A percentile compares a stretch with the other conserved stretches of the same genome.
Evolutionary conservation across 2,888 invertebrate genomes (phyloP).

Genomic region (Diogma glabrata): DNA sequence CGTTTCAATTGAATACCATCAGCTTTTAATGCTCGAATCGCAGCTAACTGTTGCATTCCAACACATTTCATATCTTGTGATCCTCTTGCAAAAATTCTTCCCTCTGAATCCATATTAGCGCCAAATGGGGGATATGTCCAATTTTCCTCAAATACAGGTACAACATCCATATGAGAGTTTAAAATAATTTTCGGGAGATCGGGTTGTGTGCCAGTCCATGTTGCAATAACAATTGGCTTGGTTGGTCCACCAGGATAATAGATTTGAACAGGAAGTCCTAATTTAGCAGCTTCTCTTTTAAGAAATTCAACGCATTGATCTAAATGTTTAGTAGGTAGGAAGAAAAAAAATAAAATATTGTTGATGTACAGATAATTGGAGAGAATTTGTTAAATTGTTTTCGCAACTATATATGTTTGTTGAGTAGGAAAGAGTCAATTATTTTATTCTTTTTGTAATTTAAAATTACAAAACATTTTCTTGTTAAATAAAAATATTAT

Average conservation of each 20-base stretch:
- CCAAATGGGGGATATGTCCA: conserved; percentile 88
- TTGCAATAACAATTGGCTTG: conserved; percentile 70
- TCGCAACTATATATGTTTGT: too few species aligned
- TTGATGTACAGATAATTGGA: too few species aligned
- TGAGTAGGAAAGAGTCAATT: too few species aligned
- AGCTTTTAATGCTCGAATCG: conserved; percentile 51
- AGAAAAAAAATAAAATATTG: too few species aligned
- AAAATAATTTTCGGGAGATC: conserved; percentile 62
- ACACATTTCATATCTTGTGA: conserved; percentile 77
- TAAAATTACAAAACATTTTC: too few species aligned
- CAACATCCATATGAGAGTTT: conserved; percentile 71
- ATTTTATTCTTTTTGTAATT: too few species aligned
- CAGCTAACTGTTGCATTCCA: conserved; percentile 67
- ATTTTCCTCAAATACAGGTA: conserved; percentile 44
- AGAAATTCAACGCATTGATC: conserved; percentile 62
- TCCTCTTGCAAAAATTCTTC: conserved; percentile 66
- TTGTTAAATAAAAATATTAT: too few species aligned
- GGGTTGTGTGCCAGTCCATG: conserved; percentile 64
- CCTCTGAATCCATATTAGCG: conserved; percentile 72
- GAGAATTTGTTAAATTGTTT: too few species aligned
- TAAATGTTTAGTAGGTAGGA: too few species aligned
- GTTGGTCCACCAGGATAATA: conserved; percentile 42
- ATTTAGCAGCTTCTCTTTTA: conserved; percentile 50
- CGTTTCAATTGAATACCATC: conserved; percentile 44
- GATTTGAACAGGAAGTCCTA: conserved; percentile 52